These are phyloP conservation scores for Canis aureus DNA, from an alignment of 2,113 vertebrate species.

Conservation along the genomic window DNA sequence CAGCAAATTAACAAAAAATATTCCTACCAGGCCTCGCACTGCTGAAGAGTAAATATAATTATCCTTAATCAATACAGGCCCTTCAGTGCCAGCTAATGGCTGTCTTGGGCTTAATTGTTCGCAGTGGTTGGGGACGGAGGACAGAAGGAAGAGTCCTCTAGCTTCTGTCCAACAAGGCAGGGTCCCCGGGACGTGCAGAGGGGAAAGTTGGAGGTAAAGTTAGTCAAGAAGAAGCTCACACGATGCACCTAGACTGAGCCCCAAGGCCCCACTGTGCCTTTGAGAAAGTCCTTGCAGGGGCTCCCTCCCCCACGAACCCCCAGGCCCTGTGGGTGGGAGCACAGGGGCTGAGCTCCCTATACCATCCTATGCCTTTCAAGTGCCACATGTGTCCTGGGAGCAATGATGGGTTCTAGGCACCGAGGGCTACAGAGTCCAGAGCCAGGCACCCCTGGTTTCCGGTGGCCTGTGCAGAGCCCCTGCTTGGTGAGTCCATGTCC, in stretches of 20 bases:
- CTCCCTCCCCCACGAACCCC: rapidly evolving
- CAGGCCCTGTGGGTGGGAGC: background rate
- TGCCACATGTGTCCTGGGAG: background rate
- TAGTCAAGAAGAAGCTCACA: background rate
- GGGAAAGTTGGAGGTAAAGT: background rate
- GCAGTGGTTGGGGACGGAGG: background rate
- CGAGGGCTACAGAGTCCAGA: background rate
- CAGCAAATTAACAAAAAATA: conserved; percentile 78
- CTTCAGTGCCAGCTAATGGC: conserved; percentile 72
- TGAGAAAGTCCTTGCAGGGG: background rate
- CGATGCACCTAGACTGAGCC: too few species aligned
- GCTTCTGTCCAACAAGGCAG: background rate
- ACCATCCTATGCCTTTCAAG: background rate
- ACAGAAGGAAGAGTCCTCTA: background rate
- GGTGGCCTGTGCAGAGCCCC: background rate
- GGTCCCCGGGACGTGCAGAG: background rate
- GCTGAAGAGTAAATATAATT: conserved; percentile 82
- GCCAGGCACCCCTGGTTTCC: rapidly evolving
- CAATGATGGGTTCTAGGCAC: background rate
- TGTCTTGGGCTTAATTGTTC: conserved; percentile 73
- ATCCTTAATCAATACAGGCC: conserved; percentile 81
- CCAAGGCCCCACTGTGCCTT: too few species aligned
- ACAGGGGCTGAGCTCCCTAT: background rate
- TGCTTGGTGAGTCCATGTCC: background rate
- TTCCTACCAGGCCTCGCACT: conserved; percentile 70